Base-by-base conservation (phyloP, 2,888 invertebrate species). In the Ectemnius lituratus region DNA sequence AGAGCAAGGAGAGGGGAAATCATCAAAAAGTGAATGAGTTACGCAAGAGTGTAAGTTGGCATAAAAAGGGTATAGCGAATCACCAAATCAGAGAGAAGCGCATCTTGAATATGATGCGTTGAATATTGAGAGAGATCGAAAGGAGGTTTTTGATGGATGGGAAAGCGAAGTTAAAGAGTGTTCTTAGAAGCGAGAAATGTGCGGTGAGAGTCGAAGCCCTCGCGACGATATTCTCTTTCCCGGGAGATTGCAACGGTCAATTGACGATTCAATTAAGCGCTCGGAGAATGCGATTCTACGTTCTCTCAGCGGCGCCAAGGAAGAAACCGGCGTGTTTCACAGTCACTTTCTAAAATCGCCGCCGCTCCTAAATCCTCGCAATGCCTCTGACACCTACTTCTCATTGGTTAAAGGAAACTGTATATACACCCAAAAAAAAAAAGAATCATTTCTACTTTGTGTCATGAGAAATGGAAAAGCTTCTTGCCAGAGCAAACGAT, bases 231-330 rank as follows among this genome's bases (percentile, higher is more conserved):
- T 66, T 67, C 60, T 62, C 23, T n/a, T 62, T 11, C 27, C 27
- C 3, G 16, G 45, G 3, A 37, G 37, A 37, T 37, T 14, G 27
- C 18, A 27, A 13, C 14, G 6, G 49, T 16, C 52, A 56, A 56
- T 67, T 73, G 47, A 74, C 67, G 60, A 62, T 74, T 67, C 62
- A 74, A 74, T 67, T 62, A 45, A 66, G 47, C 58, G 37, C 16
- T 11, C 28, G 6, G 45, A 23, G 1, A 37, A 60, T 6, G 14
- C 60, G 6, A 8, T 28, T 16, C 23, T 28, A 37, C 16, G 13
- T 6, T 18, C 52, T 37, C 37, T 8, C 37, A 8, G 37, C 37
- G 37, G 37, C 37, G 37, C 37, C 37, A 37, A 37, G 6, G 37
- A 37, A 37, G 37, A 37, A 37, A 37, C 37, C 37, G 8, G 37